phyloP scores from a whole-genome alignment of 2,797 vertebrate genomes.

The Rhadinocentrus ornatus region DNA sequence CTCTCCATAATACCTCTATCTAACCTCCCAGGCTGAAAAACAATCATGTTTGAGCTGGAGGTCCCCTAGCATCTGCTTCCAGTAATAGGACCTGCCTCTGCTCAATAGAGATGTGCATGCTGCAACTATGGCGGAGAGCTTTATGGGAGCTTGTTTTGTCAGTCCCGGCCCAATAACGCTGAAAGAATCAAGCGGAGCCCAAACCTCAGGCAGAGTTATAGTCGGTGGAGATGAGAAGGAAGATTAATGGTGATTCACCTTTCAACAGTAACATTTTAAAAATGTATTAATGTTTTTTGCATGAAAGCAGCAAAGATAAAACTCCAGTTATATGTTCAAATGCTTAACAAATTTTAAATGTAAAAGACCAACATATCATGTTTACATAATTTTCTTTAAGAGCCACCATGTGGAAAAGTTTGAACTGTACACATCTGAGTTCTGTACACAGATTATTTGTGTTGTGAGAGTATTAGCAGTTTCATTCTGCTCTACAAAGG shows the following conservation, averaged over 20 bases:
- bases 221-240: neutral
- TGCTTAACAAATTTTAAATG: neutral
- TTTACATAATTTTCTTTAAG: neutral
- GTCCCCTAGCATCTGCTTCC: constrained; percentile 41
- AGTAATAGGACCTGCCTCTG: constrained; percentile 47
- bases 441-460: neutral
- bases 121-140: constrained; percentile 36
- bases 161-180: neutral
- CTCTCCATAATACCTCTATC: constrained; percentile 47
- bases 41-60: constrained; percentile 56
- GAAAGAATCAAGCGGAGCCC: constrained; percentile 5
- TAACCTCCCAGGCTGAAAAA: constrained; percentile 63
- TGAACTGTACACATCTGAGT: neutral
- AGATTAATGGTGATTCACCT: neutral
- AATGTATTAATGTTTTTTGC: neutral
- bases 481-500: neutral
- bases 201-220: neutral
- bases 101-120: constrained; percentile 29
- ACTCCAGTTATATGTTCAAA: neutral
- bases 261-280: neutral
- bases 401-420: neutral
- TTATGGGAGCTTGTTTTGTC: constrained; percentile 20
- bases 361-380: neutral
- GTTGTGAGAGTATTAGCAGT: neutral
- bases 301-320: neutral